A percentile compares a stretch with the other conserved stretches of the same genome.
These are phyloP conservation scores for Amblyopsis rosae DNA, from an alignment of 2,113 vertebrate genomes.

Conservation along the genomic window DNA sequence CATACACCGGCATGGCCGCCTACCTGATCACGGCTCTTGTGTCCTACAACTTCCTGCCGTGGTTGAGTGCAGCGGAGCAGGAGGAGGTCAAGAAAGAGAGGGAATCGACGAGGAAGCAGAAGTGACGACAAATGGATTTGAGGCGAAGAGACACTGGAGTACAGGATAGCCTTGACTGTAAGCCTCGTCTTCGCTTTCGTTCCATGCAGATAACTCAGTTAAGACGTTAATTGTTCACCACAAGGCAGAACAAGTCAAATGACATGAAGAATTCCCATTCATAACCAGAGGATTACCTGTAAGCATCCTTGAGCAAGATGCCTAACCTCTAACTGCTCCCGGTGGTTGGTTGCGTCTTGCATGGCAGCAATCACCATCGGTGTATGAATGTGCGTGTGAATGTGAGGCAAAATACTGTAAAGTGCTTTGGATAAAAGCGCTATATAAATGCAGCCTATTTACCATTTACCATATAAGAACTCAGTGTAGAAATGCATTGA, in stretches of 20 bases:
- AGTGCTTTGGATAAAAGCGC: no score
- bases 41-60: slow-evolving; percentile 79
- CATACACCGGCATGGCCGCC: slow-evolving; percentile 75
- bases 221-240: background rate
- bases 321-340: no score
- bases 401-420: no score
- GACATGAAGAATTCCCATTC: background rate
- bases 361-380: no score
- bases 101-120: slow-evolving; percentile 48
- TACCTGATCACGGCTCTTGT: slow-evolving; percentile 73
- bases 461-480: background rate
- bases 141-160: slow-evolving; percentile 3
- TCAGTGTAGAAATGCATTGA: background rate
- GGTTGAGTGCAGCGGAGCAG: slow-evolving; percentile 40
- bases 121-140: slow-evolving; percentile 50
- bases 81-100: slow-evolving; percentile 10
- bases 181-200: background rate
- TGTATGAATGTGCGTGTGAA: no score
- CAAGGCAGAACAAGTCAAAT: background rate
- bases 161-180: background rate
- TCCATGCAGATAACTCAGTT: background rate
- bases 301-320: no score
- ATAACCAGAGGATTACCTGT: background rate
- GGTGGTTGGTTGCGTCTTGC: no score
- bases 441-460: no score